These are phyloP conservation scores for Bucorvus abyssinicus DNA, from an alignment of 2,797 vertebrate species.

Conservation along the genomic window DNA sequence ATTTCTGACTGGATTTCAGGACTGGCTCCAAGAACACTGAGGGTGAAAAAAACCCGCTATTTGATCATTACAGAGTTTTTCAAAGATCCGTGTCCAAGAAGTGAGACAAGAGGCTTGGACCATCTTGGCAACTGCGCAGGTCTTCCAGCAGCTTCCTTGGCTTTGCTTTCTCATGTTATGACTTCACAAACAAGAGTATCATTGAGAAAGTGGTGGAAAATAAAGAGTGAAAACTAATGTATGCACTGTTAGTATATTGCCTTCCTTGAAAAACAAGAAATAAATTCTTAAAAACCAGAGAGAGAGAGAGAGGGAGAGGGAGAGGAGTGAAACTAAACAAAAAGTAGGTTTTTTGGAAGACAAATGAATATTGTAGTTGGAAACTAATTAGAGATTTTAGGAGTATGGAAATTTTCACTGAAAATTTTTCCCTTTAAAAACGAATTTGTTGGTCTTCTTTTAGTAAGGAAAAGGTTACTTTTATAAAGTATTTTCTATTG, in stretches of 20 bases:
- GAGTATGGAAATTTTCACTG: neutral
- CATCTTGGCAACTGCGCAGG: neutral
- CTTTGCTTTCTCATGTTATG: neutral
- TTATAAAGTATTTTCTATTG: neutral
- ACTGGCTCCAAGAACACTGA: neutral
- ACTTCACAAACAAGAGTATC: neutral
- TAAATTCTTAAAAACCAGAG: neutral
- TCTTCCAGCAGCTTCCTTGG: neutral
- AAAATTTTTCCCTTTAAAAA: neutral
- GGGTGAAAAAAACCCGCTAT: neutral
- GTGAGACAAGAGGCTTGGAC: neutral
- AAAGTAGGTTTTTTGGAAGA: neutral
- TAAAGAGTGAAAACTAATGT: neutral
- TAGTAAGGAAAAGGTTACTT: neutral
- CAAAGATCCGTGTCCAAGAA: neutral
- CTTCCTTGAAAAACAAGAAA: neutral
- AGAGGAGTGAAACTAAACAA: neutral
- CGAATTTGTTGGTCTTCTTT: neutral
- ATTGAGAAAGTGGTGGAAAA: neutral
- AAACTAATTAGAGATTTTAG: neutral
- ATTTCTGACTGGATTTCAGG: neutral
- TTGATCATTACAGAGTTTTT: neutral
- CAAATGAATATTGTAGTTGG: neutral
- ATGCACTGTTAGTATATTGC: neutral
- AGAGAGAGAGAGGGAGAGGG: neutral